A percentile compares a stretch with the other conserved stretches of the same genome.
phyloP scores from a whole-genome alignment of 2,888 invertebrate genomes.

The Pharmacophagus antenor region DNA sequence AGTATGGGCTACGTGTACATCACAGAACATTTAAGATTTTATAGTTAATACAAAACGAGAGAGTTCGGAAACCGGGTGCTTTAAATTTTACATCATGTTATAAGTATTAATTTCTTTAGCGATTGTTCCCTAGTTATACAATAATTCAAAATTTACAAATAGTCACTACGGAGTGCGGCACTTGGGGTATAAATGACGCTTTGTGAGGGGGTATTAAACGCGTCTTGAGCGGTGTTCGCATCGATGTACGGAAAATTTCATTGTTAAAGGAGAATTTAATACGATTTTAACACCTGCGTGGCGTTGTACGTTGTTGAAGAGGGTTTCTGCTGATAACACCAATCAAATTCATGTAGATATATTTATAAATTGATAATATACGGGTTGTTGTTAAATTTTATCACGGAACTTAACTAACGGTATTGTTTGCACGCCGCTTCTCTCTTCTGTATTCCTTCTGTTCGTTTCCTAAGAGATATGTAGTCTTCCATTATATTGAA shows the following conservation, averaged over 20 bases:
- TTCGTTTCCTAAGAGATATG: constrained; percentile 51
- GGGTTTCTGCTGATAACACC: constrained; percentile 65
- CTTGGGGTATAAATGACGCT: constrained; percentile 22
- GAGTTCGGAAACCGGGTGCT: constrained; percentile 80
- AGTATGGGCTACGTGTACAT: constrained; percentile 67
- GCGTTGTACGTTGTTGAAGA: constrained; percentile 30
- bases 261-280: constrained; percentile 21
- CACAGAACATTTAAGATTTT: constrained; percentile 67
- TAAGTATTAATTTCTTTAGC: constrained; percentile 74
- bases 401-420: constrained; percentile 53
- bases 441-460: constrained; percentile 39
- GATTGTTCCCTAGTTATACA: constrained; percentile 66
- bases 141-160: constrained; percentile 45
- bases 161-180: constrained; percentile 33
- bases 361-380: constrained; percentile 50
- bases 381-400: constrained; percentile 61
- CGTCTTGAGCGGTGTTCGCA: constrained; percentile 33
- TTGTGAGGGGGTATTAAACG: constrained; percentile 29
- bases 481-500: constrained; percentile 75
- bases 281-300: constrained; percentile 7
- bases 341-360: constrained; percentile 69
- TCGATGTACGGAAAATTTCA: constrained; percentile 4
- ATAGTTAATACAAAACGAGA: constrained; percentile 77
- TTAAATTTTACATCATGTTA: constrained; percentile 79
- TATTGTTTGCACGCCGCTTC: constrained; percentile 65